Percentiles rank a stretch among this genome's conserved stretches.
These are phyloP conservation scores for Eulemur macaco DNA, from an alignment of 2,113 vertebrate genomes.

Conservation along the genomic window DNA sequence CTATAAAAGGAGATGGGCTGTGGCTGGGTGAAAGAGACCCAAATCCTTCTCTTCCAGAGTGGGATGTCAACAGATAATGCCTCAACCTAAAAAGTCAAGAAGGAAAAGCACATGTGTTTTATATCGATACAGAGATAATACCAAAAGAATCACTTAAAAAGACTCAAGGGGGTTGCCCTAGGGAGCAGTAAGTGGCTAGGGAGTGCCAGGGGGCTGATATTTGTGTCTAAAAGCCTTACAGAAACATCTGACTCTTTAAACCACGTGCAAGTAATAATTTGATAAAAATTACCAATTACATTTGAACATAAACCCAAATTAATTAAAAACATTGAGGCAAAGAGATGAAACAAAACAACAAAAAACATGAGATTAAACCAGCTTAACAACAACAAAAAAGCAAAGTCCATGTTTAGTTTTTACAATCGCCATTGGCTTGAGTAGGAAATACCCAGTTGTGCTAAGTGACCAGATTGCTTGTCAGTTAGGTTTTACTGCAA, in stretches of 20 bases:
- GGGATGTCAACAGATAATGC: background rate
- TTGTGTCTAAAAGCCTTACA: background rate
- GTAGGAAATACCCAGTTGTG: background rate
- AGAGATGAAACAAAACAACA: background rate
- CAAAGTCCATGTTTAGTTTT: background rate
- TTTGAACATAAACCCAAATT: constrained; percentile 7
- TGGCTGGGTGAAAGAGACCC: background rate
- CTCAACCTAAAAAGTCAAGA: background rate
- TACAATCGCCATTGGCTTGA: background rate
- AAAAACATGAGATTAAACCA: background rate
- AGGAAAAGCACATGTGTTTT: background rate
- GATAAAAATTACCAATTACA: background rate
- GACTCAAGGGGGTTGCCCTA: background rate
- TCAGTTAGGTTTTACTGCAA: background rate
- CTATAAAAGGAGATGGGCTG: background rate
- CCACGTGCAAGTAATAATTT: background rate
- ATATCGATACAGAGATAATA: background rate
- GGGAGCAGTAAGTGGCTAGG: background rate
- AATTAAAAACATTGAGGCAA: background rate
- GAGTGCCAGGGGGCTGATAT: background rate
- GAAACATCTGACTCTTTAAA: background rate
- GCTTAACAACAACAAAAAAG: background rate
- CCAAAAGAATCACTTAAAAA: background rate
- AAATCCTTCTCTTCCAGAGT: background rate
- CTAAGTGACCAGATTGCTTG: background rate